These are phyloP conservation scores for Zingel zingel DNA, from an alignment of 2,113 vertebrate genomes.

Conservation along the genomic window DNA sequence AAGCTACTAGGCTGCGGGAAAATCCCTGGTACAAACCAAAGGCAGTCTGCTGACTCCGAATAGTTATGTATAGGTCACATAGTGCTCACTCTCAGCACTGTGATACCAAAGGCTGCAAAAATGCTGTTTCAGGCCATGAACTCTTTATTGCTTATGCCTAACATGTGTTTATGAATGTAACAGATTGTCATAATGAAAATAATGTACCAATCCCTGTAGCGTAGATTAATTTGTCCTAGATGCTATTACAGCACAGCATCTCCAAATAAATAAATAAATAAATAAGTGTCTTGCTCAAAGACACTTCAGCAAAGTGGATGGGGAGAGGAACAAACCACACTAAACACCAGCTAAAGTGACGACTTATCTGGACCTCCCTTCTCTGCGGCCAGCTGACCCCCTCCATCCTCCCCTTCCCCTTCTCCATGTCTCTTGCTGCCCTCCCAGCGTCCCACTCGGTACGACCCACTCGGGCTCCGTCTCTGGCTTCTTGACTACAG, in stretches of 20 bases:
- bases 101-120: slow-evolving; percentile 1
- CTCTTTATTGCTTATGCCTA: neutral
- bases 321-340: neutral
- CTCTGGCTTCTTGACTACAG: slow-evolving; percentile 60
- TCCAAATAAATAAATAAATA: neutral
- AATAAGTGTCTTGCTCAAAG: neutral
- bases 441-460: slow-evolving; percentile 38
- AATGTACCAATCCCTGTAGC: neutral
- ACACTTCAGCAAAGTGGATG: neutral
- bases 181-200: neutral
- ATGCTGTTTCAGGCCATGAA: neutral
- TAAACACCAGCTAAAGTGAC: slow-evolving; percentile 32
- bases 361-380: slow-evolving; percentile 39
- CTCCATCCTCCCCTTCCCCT: neutral
- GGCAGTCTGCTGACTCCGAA: slow-evolving; percentile 62
- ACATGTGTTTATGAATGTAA: neutral
- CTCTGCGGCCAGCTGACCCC: slow-evolving; percentile 44
- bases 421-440: slow-evolving; percentile 3
- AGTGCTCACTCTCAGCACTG: slow-evolving; percentile 38
- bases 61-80: slow-evolving; percentile 35
- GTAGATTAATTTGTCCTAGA: neutral
- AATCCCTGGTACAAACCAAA: slow-evolving; percentile 65
- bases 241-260: neutral
- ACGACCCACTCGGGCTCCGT: slow-evolving; percentile 37
- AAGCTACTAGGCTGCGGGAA: slow-evolving; percentile 54